Conservation (phyloP, 2,113 vertebrate genomes). For the Calyptommatus sinebrachiatus region DNA sequence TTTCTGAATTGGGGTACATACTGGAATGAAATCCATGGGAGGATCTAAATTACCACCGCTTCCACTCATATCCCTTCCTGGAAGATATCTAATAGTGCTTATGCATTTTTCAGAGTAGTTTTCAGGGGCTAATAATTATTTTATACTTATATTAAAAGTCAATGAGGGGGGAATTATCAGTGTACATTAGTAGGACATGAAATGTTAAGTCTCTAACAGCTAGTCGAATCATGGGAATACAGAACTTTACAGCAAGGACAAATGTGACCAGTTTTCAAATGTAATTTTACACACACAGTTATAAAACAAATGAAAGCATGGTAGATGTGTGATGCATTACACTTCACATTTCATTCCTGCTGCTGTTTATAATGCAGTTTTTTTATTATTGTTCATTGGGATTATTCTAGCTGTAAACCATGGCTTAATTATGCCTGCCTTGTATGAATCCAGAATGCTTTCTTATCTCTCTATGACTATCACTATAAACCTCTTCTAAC, state of each 20-base stretch:
- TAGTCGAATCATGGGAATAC: not conserved
- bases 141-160: not conserved
- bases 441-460: not conserved
- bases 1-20: no score
- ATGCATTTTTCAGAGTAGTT: not conserved
- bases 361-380: not conserved
- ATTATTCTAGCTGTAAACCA: conserved; percentile 1
- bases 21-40: no score
- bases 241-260: not conserved
- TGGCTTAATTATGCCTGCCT: not conserved
- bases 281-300: not conserved
- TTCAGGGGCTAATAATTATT: not conserved
- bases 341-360: not conserved
- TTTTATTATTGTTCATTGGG: conserved; percentile 1
- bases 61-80: not conserved
- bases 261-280: not conserved
- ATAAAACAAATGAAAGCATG: not conserved
- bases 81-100: not conserved
- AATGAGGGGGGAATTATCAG: not conserved
- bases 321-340: conserved; percentile 5
- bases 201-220: not conserved
- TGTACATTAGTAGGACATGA: not conserved
- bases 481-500: not conserved
- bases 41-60: not conserved
- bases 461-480: not conserved